Evolutionary conservation across 2,113 vertebrate species (phyloP), one percentile per base, ranked within the genome.

Genomic region (Brienomyrus longianalis): DNA sequence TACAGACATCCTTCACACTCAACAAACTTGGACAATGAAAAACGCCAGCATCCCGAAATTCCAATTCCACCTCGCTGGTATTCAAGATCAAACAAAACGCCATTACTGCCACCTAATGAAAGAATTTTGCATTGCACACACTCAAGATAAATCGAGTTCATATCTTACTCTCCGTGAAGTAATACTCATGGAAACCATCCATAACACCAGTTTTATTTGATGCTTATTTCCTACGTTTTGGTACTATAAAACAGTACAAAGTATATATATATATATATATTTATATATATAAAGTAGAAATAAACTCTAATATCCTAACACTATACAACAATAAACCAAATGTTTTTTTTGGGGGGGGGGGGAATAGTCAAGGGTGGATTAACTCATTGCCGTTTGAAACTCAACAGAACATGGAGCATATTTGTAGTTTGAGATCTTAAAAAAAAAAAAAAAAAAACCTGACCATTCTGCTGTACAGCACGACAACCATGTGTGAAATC

Each of bases 171-270:
- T 54, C 17, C 21, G 9, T 52, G 17, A 83, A 56, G 84, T 17
- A 80, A 85, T 31, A 77, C 15, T 35, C 62, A 7, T 8, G 11
- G 1, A 50, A 62, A 43, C 35, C 52, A 59, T 86, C 23, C 10
- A 8, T 89, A 83, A 89, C 89, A 89, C 83, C 1, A 92, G 51
- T 88, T 87, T 93, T 91, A 92, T 91, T 91, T 87, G 88, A 88
- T 91, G 89, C 91, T 94, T 90, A 91, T 88, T 93, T 94, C 90
- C 94, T 96, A 94, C 93, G 95, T 94, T 91, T 92, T 84, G 89
- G 94, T 95, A 95, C 95, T 95, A 94, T 95, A 96, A 96, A 96
- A 96, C 96, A 95, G 95, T 95, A 96, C 95, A 93, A 90, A 90
- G 91, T 91, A 92, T 90, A 91, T 70, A 52, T 52, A 52, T 91